Conservation (phyloP, 2,113 vertebrate species). For the Pteropus alecto region DNA sequence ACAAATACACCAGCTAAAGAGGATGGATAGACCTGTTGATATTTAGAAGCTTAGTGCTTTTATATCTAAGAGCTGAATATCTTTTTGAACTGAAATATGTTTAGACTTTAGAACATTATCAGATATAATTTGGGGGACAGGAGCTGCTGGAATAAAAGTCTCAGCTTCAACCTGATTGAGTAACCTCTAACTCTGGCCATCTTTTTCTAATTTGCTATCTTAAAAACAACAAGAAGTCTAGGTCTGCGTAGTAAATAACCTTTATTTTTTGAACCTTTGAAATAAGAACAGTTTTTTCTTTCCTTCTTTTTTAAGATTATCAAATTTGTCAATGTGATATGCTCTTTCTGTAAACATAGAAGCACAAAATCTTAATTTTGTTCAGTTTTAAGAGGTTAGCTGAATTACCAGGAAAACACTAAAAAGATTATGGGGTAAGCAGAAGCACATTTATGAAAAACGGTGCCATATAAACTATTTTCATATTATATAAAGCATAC, state of each 20-base stretch:
- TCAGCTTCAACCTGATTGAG: conserved; percentile 80
- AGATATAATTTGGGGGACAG: conserved; percentile 71
- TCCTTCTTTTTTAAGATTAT: conserved; percentile 66
- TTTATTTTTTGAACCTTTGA: conserved; percentile 79
- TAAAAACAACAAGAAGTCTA: conserved; percentile 77
- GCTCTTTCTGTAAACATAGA: conserved; percentile 66
- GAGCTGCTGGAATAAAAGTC: conserved; percentile 74
- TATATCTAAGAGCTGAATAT: conserved; percentile 76
- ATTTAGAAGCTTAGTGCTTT: conserved; percentile 74
- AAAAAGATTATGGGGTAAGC: conserved; percentile 41
- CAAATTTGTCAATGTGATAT: conserved; percentile 58
- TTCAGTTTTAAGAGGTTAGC: conserved; percentile 61
- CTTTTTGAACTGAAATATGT: conserved; percentile 82
- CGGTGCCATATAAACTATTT: conserved; percentile 18
- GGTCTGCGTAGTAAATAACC: conserved; percentile 75
- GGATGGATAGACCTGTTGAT: conserved; percentile 69
- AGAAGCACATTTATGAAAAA: conserved; percentile 56
- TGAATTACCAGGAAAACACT: conserved; percentile 40
- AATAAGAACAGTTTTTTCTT: conserved; percentile 70
- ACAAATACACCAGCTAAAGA: conserved; percentile 65
- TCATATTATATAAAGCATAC: conserved; percentile 4
- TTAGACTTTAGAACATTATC: conserved; percentile 82
- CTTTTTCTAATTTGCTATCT: conserved; percentile 84
- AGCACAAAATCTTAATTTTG: conserved; percentile 63
- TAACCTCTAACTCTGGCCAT: conserved; percentile 80